Evolutionary conservation across 1,140 invertebrate species (phyloP).

Genomic region (Anastrepha obliqua): DNA sequence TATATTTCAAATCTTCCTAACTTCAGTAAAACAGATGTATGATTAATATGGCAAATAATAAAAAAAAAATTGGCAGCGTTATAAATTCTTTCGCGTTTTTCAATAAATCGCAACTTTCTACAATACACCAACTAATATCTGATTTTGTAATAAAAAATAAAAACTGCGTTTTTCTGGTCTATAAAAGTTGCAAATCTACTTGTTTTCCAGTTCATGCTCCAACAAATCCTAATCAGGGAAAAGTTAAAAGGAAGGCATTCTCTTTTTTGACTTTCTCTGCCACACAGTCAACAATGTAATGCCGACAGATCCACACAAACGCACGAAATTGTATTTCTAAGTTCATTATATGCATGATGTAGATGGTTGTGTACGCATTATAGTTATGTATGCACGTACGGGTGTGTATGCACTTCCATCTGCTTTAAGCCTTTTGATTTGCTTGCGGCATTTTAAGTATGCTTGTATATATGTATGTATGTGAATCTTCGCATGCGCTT

Average conservation of each 20-base stretch:
- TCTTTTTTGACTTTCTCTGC: slow-evolving; percentile 72
- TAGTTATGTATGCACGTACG: not conserved
- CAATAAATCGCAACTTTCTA: no score
- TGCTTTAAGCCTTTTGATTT: slow-evolving; percentile 48
- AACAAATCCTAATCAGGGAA: slow-evolving; percentile 55
- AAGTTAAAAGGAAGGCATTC: slow-evolving; percentile 73
- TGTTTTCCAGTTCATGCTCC: slow-evolving; percentile 22
- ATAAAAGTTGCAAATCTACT: not conserved
- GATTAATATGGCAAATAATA: no score
- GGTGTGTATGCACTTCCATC: not conserved
- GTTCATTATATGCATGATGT: no score
- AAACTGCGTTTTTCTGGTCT: not conserved
- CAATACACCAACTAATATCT: no score
- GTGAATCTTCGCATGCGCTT: not conserved
- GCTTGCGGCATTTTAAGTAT: not conserved
- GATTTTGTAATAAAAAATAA: no score
- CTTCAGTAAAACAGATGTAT: no score
- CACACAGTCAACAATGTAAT: slow-evolving; percentile 54
- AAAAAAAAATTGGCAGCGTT: no score
- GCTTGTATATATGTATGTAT: not conserved
- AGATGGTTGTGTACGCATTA: no score
- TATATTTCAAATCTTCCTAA: no score
- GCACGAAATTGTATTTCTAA: no score
- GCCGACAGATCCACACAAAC: not conserved
- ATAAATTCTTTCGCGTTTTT: no score